Conservation (phyloP, 2,113 vertebrate genomes). For the Ptilorrhoa leucosticta region DNA sequence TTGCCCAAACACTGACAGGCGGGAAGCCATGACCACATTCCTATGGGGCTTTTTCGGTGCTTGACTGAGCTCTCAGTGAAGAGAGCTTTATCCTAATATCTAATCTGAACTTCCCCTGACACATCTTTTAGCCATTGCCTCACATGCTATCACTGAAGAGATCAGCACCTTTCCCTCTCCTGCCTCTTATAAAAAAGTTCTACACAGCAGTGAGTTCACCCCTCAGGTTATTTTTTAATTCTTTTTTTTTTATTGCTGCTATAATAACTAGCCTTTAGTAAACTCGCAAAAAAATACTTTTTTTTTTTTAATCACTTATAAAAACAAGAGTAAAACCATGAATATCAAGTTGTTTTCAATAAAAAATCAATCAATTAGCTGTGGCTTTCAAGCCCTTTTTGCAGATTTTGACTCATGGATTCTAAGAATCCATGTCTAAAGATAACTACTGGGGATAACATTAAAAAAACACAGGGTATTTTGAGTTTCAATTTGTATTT, state of each 20-base stretch:
- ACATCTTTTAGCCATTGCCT: not conserved
- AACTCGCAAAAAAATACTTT: not conserved
- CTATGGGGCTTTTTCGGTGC: not conserved
- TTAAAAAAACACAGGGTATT: not conserved
- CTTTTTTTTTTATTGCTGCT: not conserved
- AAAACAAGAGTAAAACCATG: not conserved
- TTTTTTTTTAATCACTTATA: rapidly evolving
- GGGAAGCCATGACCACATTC: not conserved
- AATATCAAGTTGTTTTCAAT: not conserved
- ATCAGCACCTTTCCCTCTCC: not conserved
- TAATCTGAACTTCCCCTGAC: not conserved
- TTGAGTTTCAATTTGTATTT: not conserved
- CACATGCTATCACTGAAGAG: rapidly evolving
- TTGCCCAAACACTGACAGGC: not conserved
- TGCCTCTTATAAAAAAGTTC: not conserved
- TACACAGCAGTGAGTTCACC: not conserved
- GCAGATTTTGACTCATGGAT: not conserved
- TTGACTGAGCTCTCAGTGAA: not conserved
- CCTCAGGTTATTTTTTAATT: not conserved
- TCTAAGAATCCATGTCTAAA: not conserved
- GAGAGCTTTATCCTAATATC: not conserved
- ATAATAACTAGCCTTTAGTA: not conserved
- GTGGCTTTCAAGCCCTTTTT: not conserved
- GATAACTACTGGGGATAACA: not conserved
- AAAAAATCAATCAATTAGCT: not conserved